These are phyloP conservation scores for Orchestia grillus DNA, from an alignment of 1,140 invertebrate species.

Conservation along the genomic window DNA sequence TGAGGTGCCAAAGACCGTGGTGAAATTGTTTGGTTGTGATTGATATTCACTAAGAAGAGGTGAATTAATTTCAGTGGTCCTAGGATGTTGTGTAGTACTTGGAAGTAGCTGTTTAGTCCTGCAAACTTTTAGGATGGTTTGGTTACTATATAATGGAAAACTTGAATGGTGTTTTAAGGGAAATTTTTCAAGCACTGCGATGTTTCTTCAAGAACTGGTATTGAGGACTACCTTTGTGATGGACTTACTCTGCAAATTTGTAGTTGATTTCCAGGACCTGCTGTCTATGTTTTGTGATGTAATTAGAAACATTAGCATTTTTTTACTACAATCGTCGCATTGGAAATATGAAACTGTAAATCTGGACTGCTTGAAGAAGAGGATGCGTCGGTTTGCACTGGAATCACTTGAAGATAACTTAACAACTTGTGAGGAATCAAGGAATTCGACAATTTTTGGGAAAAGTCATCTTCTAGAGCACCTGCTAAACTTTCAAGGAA, in stretches of 20 bases:
- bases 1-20: not conserved
- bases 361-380: too few species aligned
- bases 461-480: too few species aligned
- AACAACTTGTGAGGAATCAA: too few species aligned
- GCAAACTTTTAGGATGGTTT: not conserved
- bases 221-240: not conserved
- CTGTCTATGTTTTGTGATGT: not conserved
- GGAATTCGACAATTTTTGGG: too few species aligned
- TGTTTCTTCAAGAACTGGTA: not conserved
- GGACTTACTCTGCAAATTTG: not conserved
- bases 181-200: not conserved
- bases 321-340: too few species aligned
- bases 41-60: not conserved
- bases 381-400: too few species aligned
- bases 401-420: too few species aligned
- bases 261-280: not conserved
- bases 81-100: not conserved
- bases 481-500: too few species aligned
- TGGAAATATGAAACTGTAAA: too few species aligned
- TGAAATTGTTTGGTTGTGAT: not conserved
- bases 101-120: not conserved
- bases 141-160: not conserved
- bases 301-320: too few species aligned
- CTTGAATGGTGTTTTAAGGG: not conserved
- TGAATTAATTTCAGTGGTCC: not conserved